Percentiles rank a stretch among this genome's conserved stretches.
These are phyloP conservation scores for Picus viridis DNA, from an alignment of 2,797 vertebrate species.

Conservation along the genomic window DNA sequence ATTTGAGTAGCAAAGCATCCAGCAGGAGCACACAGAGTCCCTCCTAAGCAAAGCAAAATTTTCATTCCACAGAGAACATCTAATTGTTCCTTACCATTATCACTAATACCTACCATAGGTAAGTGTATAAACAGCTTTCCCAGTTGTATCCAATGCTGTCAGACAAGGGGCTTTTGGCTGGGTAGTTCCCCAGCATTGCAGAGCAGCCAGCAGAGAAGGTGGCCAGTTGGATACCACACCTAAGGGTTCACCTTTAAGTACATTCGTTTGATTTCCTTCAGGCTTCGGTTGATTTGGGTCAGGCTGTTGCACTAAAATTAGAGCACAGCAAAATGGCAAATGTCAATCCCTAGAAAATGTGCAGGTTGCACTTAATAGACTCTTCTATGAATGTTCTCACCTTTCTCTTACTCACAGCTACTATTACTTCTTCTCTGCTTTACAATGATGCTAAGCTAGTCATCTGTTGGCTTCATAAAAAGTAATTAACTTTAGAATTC, in stretches of 20 bases:
- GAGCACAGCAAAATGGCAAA: background rate
- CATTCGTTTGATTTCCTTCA: conserved; percentile 87
- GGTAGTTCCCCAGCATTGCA: conserved; percentile 91
- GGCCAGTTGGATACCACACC: conserved; percentile 85
- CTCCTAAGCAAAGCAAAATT: background rate
- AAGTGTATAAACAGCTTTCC: conserved; percentile 90
- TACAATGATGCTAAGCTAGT: background rate
- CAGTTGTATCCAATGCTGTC: conserved; percentile 89
- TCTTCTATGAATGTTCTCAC: background rate
- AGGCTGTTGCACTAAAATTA: conserved; percentile 83
- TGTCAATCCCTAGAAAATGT: background rate
- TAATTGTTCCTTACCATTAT: background rate
- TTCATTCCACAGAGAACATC: background rate
- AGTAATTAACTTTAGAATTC: background rate
- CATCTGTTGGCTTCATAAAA: background rate
- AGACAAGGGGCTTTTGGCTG: conserved; percentile 92
- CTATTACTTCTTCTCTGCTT: background rate
- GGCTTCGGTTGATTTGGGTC: conserved; percentile 95
- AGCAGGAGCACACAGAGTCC: background rate
- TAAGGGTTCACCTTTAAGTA: conserved; percentile 87
- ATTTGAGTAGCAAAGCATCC: background rate
- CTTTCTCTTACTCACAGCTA: background rate
- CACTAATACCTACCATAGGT: conserved; percentile 85
- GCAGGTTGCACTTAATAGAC: background rate
- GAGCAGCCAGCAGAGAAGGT: conserved; percentile 85